Evolutionary conservation across 2,113 vertebrate species (phyloP).

Genomic region (Ctenodactylus gundi): DNA sequence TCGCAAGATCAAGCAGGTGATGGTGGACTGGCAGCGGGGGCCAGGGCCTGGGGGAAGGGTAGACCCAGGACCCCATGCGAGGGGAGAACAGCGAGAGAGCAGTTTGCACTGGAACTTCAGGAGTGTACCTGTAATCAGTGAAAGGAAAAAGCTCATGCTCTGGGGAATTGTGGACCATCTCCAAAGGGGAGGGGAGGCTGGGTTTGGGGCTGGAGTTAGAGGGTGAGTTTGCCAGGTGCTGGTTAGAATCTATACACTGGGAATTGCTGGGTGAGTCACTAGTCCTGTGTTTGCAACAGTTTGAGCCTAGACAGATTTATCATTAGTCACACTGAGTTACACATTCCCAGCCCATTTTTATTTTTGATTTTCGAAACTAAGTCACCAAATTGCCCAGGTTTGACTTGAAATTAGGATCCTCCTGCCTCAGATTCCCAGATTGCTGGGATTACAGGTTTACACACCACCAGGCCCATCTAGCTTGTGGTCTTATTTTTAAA

Average conservation of each 20-base stretch:
- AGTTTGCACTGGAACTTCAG: neutral
- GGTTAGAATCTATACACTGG: neutral
- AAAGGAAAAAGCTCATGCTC: neutral
- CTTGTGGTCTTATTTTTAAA: neutral
- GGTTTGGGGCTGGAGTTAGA: neutral
- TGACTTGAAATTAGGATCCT: too few species aligned
- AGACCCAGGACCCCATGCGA: neutral
- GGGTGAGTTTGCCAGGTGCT: neutral
- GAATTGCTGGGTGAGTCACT: neutral
- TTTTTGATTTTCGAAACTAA: too few species aligned
- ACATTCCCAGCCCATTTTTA: too few species aligned
- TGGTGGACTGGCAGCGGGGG: fast-evolving
- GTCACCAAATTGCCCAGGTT: too few species aligned
- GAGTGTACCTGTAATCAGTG: neutral
- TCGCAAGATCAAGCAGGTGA: constrained; percentile 88
- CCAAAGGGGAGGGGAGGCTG: too few species aligned
- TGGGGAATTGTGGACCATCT: neutral
- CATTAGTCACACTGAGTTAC: neutral
- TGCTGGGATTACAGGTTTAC: too few species aligned
- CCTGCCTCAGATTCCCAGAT: too few species aligned
- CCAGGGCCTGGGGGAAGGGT: neutral
- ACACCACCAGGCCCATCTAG: too few species aligned
- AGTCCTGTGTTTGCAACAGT: neutral
- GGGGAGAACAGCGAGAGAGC: neutral
- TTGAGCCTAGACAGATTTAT: neutral